These are phyloP conservation scores for Himalopsyche japonica DNA, from an alignment of 2,888 invertebrate genomes.

Conservation along the genomic window DNA sequence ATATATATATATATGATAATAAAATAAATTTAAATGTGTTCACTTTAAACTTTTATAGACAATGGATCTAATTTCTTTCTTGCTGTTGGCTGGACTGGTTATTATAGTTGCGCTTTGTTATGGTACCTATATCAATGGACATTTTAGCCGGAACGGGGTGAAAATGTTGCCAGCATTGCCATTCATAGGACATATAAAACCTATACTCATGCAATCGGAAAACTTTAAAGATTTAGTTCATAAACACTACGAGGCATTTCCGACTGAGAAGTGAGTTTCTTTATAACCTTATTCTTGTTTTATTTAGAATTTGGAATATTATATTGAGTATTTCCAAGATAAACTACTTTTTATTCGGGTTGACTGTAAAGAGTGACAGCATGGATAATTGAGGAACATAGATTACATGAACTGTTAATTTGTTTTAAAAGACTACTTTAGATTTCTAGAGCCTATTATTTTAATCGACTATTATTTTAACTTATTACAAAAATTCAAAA, in stretches of 20 bases:
- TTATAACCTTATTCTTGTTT: not conserved
- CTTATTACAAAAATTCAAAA: too few species aligned
- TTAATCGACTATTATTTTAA: too few species aligned
- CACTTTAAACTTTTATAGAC: not conserved
- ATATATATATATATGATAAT: too few species aligned
- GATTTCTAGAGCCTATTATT: too few species aligned
- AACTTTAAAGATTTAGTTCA: constrained; percentile 42
- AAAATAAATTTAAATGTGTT: not conserved
- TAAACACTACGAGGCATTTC: constrained; percentile 44
- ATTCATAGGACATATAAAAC: constrained; percentile 46
- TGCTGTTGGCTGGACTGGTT: not conserved
- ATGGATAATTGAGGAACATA: too few species aligned
- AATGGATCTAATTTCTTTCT: not conserved
- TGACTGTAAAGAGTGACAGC: too few species aligned
- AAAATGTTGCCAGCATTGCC: constrained; percentile 43
- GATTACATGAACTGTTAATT: too few species aligned
- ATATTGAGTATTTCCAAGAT: too few species aligned
- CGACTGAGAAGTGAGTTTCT: constrained; percentile 45
- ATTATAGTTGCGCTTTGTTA: not conserved
- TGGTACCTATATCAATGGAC: not conserved
- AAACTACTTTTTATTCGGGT: too few species aligned
- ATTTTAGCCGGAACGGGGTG: constrained; percentile 42
- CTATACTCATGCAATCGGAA: constrained; percentile 41
- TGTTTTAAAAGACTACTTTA: too few species aligned
- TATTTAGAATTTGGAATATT: too few species aligned